A percentile compares a stretch with the other conserved stretches of the same genome.
phyloP scores from a whole-genome alignment of 2,797 vertebrate genomes.

The Clarias fuscus region DNA sequence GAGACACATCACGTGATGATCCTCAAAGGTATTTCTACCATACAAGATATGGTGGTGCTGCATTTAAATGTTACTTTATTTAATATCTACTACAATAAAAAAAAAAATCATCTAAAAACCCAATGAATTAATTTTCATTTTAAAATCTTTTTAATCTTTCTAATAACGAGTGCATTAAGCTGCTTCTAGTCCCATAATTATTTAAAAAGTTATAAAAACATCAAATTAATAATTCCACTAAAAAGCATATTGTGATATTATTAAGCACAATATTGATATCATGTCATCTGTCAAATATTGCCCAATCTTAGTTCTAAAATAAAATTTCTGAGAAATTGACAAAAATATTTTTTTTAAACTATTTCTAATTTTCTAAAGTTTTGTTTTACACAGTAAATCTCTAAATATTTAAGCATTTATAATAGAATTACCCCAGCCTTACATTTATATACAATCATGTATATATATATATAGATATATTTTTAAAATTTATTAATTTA shows the following conservation, averaged over 20 bases:
- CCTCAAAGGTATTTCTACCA: not conserved
- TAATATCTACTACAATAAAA: not conserved
- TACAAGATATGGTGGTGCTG: not conserved
- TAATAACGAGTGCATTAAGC: not conserved
- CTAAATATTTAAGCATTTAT: no score
- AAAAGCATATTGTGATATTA: not conserved
- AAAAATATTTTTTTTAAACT: not conserved
- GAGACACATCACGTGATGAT: not conserved
- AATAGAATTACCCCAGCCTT: no score
- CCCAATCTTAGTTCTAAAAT: not conserved
- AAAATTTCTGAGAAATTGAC: not conserved
- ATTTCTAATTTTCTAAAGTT: not conserved
- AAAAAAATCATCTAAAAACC: not conserved
- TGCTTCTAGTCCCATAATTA: not conserved
- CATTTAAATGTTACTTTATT: not conserved
- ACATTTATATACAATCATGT: no score
- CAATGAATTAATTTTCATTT: not conserved
- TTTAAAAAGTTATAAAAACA: not conserved
- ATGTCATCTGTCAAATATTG: not conserved
- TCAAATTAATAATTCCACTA: no score
- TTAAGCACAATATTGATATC: not conserved
- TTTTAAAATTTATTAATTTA: no score
- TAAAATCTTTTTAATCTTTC: not conserved
- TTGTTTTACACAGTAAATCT: no score
- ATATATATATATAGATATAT: no score